phyloP scores from a whole-genome alignment of 2,797 vertebrate species.

The Odontamblyopus lacepedii region DNA sequence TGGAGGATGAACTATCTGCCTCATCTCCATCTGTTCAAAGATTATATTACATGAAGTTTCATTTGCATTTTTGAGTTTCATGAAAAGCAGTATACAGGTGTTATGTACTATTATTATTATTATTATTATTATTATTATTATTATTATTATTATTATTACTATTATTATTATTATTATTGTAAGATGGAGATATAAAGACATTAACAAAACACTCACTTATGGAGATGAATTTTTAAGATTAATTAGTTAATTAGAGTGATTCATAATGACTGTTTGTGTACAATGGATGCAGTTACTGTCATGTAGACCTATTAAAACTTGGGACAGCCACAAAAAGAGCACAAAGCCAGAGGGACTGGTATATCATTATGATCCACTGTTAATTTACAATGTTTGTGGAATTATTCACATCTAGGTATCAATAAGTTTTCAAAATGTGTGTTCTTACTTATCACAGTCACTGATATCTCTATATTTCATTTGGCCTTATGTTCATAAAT shows the following conservation, averaged over 20 bases:
- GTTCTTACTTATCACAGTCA: neutral
- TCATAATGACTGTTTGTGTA: no score
- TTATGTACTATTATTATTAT: no score
- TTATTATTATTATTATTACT: no score
- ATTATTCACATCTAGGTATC: neutral
- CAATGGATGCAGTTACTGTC: no score
- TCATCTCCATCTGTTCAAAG: slow-evolving; percentile 89
- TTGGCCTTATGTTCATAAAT: slow-evolving; percentile 23
- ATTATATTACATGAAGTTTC: neutral
- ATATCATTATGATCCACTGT: neutral
- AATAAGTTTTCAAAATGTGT: neutral
- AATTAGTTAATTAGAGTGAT: neutral
- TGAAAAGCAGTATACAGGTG: no score
- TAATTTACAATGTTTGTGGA: no score
- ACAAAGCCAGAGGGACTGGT: neutral
- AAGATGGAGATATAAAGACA: neutral
- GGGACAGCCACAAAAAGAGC: neutral
- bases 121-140: no score
- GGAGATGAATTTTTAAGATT: neutral
- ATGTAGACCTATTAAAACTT: no score
- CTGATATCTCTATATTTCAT: neutral
- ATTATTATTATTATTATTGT: no score
- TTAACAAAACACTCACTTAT: neutral
- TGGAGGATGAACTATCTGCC: slow-evolving; percentile 87
- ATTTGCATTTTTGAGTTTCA: no score